phyloP scores from a whole-genome alignment of 92 coral and sea anemone genomes.

The Siderastrea siderea region DNA sequence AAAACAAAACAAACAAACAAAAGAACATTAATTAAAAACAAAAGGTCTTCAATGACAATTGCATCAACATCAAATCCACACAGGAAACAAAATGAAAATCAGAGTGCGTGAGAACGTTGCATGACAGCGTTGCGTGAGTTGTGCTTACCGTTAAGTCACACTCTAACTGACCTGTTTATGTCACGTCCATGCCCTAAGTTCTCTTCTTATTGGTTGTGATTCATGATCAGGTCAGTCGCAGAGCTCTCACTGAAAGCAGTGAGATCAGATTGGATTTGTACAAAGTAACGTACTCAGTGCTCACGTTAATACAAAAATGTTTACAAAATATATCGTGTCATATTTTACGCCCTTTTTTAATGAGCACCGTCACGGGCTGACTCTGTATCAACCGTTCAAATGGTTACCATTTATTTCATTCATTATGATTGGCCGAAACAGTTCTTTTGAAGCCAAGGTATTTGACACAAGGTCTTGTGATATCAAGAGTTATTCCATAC shows the following conservation, averaged over 20 bases:
- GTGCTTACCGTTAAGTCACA: slow-evolving; percentile 16
- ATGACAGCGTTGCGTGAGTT: slow-evolving; percentile 8
- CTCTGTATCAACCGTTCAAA: background rate
- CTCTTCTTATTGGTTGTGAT: slow-evolving; percentile 49
- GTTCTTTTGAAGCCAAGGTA: too few relatives aligned
- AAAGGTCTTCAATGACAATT: background rate
- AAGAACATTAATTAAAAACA: background rate
- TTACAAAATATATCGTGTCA: background rate
- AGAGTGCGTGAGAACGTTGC: slow-evolving; percentile 9
- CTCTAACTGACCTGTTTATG: slow-evolving; percentile 45
- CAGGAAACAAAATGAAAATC: background rate
- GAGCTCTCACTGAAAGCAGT: slow-evolving; percentile 56
- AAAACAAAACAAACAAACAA: background rate
- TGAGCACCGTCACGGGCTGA: background rate
- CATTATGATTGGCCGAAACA: too few relatives aligned
- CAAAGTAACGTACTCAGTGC: background rate
- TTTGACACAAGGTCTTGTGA: too few relatives aligned
- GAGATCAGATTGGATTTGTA: slow-evolving; percentile 26
- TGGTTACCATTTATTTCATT: background rate
- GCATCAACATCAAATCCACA: background rate
- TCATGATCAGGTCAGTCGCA: slow-evolving; percentile 3
- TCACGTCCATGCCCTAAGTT: slow-evolving; percentile 34
- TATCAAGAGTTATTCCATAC: too few relatives aligned
- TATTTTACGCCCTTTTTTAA: background rate
- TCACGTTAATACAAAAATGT: background rate